Evolutionary conservation across 64 coral and sea anemone genomes (phyloP), one percentile per base, ranked within the genome.

Genomic region (Platygyra sinensis): DNA sequence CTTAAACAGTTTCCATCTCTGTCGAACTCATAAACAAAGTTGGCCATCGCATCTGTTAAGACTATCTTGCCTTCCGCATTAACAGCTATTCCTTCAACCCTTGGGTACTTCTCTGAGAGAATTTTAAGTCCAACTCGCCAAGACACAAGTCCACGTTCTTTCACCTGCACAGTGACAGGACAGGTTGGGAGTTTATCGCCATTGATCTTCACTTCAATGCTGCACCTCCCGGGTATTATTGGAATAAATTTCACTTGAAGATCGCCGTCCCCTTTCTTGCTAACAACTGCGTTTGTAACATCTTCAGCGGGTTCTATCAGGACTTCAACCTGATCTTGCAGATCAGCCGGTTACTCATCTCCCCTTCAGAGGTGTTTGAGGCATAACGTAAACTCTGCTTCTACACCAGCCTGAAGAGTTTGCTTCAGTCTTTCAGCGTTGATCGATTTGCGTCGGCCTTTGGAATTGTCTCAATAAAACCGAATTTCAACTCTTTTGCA

Each of bases 161-260:
- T 72, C 0, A 86, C 61, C 33, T 72, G 39, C 82, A 86, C 27
- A 1, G 38, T 67, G 0, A 72, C 15, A 20, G 63, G 82, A 86
- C 82, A 67, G 82, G 62, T 86, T 9, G 61, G 46, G 15, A 86
- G 61, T 38, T 65, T 32, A 72, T 86, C 67, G 20, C 62, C 62
- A 86, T 86, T 65, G 24, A 86, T 67, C 25, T 86, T 62, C 32
- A 71, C 82, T n/a, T 86, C 82, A 42, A 67, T 67, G 62, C 30
- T 86, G 61, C 49, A 67, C 24, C 20, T 31, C n/a, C 82, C 82
- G 28, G 82, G 60, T 67, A 72, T 55, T 67, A 51, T 65, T 10
- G 82, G 54, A 60, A 33, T 86, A 38, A 86, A 86, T 20, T 38
- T 24, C 24, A 86, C 0, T 18, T 19, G 14, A 0, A 71, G 11